A percentile compares a stretch with the other conserved stretches of the same genome.
Evolutionary conservation across 2,797 vertebrate species (phyloP).

Genomic region (Falco berigora): DNA sequence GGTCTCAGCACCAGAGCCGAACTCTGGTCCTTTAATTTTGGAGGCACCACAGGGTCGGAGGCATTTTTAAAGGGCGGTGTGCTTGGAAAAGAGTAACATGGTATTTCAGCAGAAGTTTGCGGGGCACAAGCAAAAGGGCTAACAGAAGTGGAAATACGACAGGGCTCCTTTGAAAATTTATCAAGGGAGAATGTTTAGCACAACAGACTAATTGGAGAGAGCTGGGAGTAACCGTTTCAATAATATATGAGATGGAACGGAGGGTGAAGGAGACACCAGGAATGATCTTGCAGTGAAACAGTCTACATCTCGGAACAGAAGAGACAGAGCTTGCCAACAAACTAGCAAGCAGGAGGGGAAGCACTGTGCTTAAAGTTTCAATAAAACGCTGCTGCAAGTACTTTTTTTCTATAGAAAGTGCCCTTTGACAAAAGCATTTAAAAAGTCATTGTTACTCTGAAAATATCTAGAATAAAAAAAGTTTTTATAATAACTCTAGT

Average conservation of each 20-base stretch:
- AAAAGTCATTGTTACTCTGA: not conserved
- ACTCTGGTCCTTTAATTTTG: not conserved
- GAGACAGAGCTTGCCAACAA: not conserved
- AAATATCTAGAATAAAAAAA: not conserved
- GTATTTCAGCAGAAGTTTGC: not conserved
- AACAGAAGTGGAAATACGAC: not conserved
- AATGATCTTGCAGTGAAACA: not conserved
- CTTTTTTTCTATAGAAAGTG: not conserved
- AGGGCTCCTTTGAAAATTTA: not conserved
- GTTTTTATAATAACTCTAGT: not conserved
- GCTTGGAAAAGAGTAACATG: not conserved
- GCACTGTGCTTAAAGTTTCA: not conserved
- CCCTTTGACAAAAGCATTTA: not conserved
- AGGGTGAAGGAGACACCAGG: not conserved
- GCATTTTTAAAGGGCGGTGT: not conserved
- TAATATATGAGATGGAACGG: not conserved
- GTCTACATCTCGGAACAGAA: not conserved
- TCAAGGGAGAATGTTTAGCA: not conserved
- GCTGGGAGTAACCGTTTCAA: not conserved
- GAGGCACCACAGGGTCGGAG: not conserved
- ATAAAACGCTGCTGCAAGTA: not conserved
- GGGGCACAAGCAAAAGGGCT: not conserved
- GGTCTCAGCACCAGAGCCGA: accelerated
- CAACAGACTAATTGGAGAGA: not conserved
- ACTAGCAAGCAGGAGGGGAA: not conserved